Percentiles rank a stretch among this genome's conserved stretches.
phyloP scores from a whole-genome alignment of 2,797 vertebrate genomes.

The Acanthis flammea region DNA sequence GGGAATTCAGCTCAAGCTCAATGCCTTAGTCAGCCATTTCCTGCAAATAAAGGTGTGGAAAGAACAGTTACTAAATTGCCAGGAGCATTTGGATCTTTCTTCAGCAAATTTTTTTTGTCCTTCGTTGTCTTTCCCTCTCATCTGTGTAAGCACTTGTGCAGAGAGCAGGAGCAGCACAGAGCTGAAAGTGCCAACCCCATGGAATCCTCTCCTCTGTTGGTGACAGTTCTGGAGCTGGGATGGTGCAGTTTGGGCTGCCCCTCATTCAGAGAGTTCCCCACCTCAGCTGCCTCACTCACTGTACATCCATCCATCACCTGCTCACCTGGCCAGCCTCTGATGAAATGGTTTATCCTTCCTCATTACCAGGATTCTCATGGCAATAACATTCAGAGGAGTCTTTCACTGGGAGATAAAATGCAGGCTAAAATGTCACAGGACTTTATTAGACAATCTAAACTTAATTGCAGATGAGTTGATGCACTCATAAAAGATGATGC shows the following conservation, averaged over 20 bases:
- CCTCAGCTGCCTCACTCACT: neutral
- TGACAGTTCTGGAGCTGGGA: neutral
- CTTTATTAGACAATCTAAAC: constrained; percentile 76
- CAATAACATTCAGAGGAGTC: constrained; percentile 57
- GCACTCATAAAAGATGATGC: constrained; percentile 72
- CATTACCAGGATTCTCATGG: constrained; percentile 38
- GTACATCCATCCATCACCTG: neutral
- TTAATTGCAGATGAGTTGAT: constrained; percentile 76
- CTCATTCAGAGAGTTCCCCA: neutral
- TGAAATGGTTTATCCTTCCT: constrained; percentile 44
- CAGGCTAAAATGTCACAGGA: constrained; percentile 74
- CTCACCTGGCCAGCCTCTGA: constrained; percentile 46
- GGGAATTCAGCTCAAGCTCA: neutral
- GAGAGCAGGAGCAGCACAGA: neutral
- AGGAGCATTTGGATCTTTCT: neutral
- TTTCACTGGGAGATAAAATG: constrained; percentile 72
- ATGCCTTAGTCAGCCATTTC: neutral
- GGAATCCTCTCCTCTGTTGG: neutral
- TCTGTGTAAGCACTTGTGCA: neutral
- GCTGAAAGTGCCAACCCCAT: neutral
- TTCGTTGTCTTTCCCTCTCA: neutral
- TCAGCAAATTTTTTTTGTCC: neutral
- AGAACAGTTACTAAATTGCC: neutral
- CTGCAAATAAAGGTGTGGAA: neutral
- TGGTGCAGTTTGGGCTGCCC: neutral